Evolutionary conservation across 1,140 invertebrate species (phyloP).

Genomic region (Zaprionus inermis): DNA sequence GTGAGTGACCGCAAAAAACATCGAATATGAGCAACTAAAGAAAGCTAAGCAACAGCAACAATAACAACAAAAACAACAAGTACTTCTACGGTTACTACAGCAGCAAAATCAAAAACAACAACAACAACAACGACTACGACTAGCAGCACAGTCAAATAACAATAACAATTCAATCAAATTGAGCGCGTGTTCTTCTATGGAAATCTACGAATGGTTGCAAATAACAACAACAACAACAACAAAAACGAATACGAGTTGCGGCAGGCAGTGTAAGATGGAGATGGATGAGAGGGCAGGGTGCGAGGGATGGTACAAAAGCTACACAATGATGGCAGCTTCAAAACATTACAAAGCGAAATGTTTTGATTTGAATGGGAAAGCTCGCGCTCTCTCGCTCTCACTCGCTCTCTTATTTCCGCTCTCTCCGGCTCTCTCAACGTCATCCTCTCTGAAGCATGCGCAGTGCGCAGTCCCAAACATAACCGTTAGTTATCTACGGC

Average conservation of each 20-base stretch:
- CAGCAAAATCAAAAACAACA: background rate
- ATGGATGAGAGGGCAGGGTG: too few relatives aligned
- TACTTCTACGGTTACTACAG: constrained; percentile 18
- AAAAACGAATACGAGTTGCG: background rate
- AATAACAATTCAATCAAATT: constrained; percentile 82
- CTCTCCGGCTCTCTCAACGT: background rate
- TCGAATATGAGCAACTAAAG: constrained; percentile 37
- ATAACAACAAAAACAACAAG: constrained; percentile 9
- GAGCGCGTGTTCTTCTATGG: constrained; percentile 58
- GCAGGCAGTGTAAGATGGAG: background rate
- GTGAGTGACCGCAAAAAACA: constrained; percentile 45
- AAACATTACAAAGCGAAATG: constrained; percentile 49
- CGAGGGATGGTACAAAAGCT: background rate
- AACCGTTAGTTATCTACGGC: background rate
- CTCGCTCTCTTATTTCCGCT: background rate
- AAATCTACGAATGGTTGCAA: constrained; percentile 65
- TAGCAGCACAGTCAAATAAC: constrained; percentile 57
- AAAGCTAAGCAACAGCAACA: constrained; percentile 14
- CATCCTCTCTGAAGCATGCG: background rate
- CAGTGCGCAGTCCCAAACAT: background rate
- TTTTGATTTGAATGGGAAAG: constrained; percentile 66
- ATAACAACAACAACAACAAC: constrained; percentile 25
- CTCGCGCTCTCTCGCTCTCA: background rate
- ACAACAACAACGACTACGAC: constrained; percentile 5
- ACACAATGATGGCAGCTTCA: constrained; percentile 12